Evolutionary conservation across 2,888 invertebrate species (phyloP).

Genomic region (Rhamnusium bicolor): DNA sequence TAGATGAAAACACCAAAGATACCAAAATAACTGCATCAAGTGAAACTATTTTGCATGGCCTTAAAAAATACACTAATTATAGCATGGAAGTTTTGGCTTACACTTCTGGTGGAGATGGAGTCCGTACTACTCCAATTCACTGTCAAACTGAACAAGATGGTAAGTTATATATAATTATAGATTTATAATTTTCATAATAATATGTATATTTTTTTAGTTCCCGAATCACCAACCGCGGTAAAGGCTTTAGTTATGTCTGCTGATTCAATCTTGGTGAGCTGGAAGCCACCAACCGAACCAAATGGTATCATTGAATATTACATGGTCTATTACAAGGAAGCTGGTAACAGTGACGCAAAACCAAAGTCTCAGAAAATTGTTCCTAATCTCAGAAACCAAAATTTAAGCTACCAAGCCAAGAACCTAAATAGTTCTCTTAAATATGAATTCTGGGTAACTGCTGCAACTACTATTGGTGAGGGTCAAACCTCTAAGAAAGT

Average conservation of each 20-base stretch:
- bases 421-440: conserved; percentile 86
- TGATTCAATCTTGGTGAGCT: conserved; percentile 93
- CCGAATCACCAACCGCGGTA: conserved; percentile 93
- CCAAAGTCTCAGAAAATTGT: conserved; percentile 85
- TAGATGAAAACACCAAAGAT: conserved; percentile 92
- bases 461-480: conserved; percentile 94
- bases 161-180: conserved; percentile 66
- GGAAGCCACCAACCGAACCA: conserved; percentile 93
- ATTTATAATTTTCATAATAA: too few relatives aligned
- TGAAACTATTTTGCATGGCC: conserved; percentile 92
- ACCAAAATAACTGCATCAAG: conserved; percentile 94
- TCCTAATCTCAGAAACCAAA: conserved; percentile 78
- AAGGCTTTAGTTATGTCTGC: conserved; percentile 94
- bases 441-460: conserved; percentile 96
- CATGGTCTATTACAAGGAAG: conserved; percentile 87
- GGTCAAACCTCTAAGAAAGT: conserved; percentile 92
- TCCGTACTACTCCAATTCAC: conserved; percentile 88
- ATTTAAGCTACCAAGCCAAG: conserved; percentile 88
- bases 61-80: conserved; percentile 96
- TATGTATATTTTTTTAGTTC: too few relatives aligned
- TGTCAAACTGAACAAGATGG: conserved; percentile 97
- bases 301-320: conserved; percentile 96
- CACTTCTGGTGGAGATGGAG: conserved; percentile 96
- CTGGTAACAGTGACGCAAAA: conserved; percentile 69
- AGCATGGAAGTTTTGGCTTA: conserved; percentile 97